phyloP scores from a whole-genome alignment of 1,140 invertebrate species.

The Pararge aegeria region DNA sequence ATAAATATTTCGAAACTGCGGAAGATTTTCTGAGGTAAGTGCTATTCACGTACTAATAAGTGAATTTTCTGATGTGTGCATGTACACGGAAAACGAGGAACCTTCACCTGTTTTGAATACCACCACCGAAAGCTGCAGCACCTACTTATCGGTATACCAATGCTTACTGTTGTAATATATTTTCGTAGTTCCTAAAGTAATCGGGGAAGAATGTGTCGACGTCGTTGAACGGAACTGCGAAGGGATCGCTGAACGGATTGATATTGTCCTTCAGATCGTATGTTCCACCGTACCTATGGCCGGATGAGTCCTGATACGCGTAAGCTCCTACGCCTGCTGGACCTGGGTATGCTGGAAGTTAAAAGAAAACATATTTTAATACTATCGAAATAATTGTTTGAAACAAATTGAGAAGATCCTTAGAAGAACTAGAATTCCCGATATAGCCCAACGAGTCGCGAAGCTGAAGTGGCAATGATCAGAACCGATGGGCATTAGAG shows the following conservation, averaged over 20 bases:
- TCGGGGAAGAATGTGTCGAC: slow-evolving; percentile 42
- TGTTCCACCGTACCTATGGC: slow-evolving; percentile 69
- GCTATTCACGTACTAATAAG: background rate
- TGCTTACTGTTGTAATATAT: slow-evolving; percentile 61
- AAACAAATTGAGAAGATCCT: no score
- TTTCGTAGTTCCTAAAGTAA: slow-evolving; percentile 60
- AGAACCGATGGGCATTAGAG: no score
- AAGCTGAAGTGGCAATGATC: no score
- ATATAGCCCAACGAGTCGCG: no score
- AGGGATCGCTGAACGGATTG: slow-evolving; percentile 15
- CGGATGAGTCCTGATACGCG: slow-evolving; percentile 58
- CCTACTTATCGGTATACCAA: slow-evolving; percentile 11
- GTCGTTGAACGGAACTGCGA: slow-evolving; percentile 32
- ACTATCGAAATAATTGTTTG: no score
- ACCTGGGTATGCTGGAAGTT: slow-evolving; percentile 37
- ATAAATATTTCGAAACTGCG: no score
- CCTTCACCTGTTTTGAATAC: slow-evolving; percentile 24
- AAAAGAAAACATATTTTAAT: background rate
- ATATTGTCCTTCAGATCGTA: slow-evolving; percentile 44
- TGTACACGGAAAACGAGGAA: background rate
- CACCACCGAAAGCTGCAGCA: slow-evolving; percentile 52
- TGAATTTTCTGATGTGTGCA: background rate
- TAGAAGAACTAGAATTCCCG: no score
- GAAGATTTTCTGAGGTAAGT: background rate
- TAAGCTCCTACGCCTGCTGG: slow-evolving; percentile 50